A percentile compares a stretch with the other conserved stretches of the same genome.
These are phyloP conservation scores for Diglossa cyanea DNA, from an alignment of 2,797 vertebrate species.

Conservation along the genomic window DNA sequence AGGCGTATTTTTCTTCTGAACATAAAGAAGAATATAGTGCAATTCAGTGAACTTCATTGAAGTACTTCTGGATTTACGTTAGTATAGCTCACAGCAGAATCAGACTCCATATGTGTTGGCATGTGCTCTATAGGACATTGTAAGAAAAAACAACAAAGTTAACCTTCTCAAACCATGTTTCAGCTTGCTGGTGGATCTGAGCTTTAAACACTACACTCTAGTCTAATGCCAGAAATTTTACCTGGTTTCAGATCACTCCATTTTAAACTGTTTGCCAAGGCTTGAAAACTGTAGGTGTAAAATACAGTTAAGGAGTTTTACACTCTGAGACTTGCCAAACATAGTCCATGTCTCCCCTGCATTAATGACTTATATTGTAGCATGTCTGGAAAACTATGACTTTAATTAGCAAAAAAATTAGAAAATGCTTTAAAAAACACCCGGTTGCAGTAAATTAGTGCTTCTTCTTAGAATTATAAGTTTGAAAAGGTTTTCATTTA, in stretches of 20 bases:
- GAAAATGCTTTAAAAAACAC: not conserved
- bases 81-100: constrained; percentile 39
- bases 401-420: constrained; percentile 11
- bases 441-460: not conserved
- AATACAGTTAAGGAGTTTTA: constrained; percentile 17
- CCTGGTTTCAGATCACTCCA: constrained; percentile 35
- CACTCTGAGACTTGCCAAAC: not conserved
- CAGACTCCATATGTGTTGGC: constrained; percentile 38
- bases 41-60: constrained; percentile 31
- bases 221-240: constrained; percentile 51
- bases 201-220: constrained; percentile 37
- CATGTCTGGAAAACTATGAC: not conserved
- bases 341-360: not conserved
- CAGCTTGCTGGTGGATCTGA: constrained; percentile 40
- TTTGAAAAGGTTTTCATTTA: not conserved
- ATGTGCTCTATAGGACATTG: constrained; percentile 32
- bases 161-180: constrained; percentile 38
- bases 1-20: constrained; percentile 15
- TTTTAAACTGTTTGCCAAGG: constrained; percentile 46
- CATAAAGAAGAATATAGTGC: not conserved
- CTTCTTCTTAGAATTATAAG: not conserved
- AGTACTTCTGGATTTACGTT: constrained; percentile 46
- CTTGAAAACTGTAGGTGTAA: constrained; percentile 43
- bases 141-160: constrained; percentile 53
- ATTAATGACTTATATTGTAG: not conserved